Evolutionary conservation across 2,113 vertebrate species (phyloP).

Genomic region (Holacanthus passer): DNA sequence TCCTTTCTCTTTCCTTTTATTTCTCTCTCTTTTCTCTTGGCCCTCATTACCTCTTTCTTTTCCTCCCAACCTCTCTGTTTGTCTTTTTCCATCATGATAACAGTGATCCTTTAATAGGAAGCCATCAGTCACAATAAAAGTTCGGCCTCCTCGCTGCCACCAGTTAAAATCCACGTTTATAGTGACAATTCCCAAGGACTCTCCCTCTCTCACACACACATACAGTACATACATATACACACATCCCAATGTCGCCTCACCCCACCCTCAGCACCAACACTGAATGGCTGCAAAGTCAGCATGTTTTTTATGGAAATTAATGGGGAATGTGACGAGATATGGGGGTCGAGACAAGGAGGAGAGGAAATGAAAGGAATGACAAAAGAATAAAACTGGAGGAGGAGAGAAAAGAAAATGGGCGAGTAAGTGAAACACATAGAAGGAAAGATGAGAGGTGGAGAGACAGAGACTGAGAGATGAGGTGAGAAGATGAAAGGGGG

Average conservation of each 20-base stretch:
- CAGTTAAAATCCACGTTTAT: slow-evolving; percentile 89
- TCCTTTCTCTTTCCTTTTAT: background rate
- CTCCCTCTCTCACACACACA: background rate
- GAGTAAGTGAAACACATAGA: background rate
- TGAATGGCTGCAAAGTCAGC: slow-evolving; percentile 88
- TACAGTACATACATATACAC: background rate
- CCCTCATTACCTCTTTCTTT: background rate
- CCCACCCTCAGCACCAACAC: slow-evolving; percentile 73
- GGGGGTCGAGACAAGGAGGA: slow-evolving; percentile 1
- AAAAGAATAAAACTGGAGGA: slow-evolving; percentile 30
- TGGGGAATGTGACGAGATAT: slow-evolving; percentile 54
- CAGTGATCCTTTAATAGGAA: slow-evolving; percentile 90
- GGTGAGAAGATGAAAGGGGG: background rate
- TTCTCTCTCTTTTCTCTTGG: background rate
- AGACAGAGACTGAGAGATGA: background rate
- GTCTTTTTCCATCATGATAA: slow-evolving; percentile 83
- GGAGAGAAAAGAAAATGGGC: background rate
- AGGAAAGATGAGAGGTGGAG: background rate
- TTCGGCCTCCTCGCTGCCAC: slow-evolving; percentile 86
- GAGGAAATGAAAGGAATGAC: slow-evolving; percentile 21
- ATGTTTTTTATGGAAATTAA: slow-evolving; percentile 82
- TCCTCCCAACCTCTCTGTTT: background rate
- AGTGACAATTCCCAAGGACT: slow-evolving; percentile 88
- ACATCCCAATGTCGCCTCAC: slow-evolving; percentile 77
- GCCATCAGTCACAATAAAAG: slow-evolving; percentile 94